Conservation (phyloP, 2,113 vertebrate species). For the Mugil cephalus region DNA sequence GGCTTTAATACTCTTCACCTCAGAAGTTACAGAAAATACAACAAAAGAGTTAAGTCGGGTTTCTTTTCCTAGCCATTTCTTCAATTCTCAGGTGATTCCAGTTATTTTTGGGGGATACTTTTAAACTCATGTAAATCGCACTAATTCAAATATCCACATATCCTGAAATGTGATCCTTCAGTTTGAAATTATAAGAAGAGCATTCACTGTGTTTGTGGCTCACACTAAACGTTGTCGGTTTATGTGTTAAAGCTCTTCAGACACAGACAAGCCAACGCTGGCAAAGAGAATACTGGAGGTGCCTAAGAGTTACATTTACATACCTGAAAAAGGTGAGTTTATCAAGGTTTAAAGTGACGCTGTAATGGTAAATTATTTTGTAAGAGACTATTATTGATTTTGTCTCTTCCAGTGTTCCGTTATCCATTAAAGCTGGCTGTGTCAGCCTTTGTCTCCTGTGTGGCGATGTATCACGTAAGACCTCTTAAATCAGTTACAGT, state of each 20-base stretch:
- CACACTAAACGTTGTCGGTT: not conserved
- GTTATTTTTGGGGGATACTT: no score
- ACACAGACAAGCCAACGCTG: constrained; percentile 62
- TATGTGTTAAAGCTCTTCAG: constrained; percentile 40
- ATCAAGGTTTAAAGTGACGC: no score
- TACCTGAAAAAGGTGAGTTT: constrained; percentile 77
- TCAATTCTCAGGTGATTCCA: no score
- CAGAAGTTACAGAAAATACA: no score
- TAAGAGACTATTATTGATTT: constrained; percentile 8
- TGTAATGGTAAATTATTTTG: not conserved
- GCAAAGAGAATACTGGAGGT: constrained; percentile 66
- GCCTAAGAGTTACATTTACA: constrained; percentile 74
- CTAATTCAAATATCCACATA: no score
- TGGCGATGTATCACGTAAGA: constrained; percentile 90
- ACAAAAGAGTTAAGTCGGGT: no score
- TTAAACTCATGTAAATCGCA: no score
- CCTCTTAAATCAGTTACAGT: not conserved
- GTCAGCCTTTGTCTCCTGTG: constrained; percentile 79
- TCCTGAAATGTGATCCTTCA: no score
- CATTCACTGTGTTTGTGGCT: not conserved
- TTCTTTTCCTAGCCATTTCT: no score
- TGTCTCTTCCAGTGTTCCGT: constrained; percentile 84
- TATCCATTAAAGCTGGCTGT: constrained; percentile 87
- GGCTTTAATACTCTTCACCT: no score
- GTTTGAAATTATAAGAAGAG: no score